phyloP scores from a whole-genome alignment of 2,888 invertebrate species.

The Archips xylosteana region DNA sequence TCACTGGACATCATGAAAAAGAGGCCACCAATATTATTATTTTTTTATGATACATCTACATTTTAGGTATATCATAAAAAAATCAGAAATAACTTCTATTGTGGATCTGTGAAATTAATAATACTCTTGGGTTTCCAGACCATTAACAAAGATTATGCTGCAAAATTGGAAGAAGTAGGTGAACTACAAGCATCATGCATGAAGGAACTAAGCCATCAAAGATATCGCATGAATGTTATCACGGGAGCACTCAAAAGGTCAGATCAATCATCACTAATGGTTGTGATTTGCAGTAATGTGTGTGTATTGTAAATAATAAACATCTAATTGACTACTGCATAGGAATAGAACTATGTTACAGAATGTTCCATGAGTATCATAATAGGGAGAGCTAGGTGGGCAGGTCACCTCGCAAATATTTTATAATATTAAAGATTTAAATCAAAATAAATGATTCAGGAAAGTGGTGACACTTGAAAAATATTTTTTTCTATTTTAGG shows the following conservation, averaged over 20 bases:
- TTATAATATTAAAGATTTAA: no score
- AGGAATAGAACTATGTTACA: background rate
- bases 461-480: no score
- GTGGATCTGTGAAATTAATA: background rate
- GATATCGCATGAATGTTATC: slow-evolving; percentile 95
- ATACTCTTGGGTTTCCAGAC: slow-evolving; percentile 78
- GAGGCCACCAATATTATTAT: background rate
- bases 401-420: no score
- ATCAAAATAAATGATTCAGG: no score
- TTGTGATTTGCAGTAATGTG: slow-evolving; percentile 5
- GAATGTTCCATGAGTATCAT: no score
- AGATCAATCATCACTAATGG: slow-evolving; percentile 59
- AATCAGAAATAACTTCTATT: background rate
- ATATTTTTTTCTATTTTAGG: no score
- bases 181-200: slow-evolving; percentile 94
- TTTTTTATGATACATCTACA: background rate
- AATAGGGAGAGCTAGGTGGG: no score
- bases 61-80: background rate
- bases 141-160: slow-evolving; percentile 92
- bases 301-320: background rate
- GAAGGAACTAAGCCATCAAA: slow-evolving; percentile 95
- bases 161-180: slow-evolving; percentile 93
- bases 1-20: background rate
- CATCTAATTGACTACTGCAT: background rate
- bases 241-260: slow-evolving; percentile 92